Evolutionary conservation across 2,888 invertebrate genomes (phyloP), one percentile per base, ranked within the genome.

Genomic region (Ceraclea dissimilis): DNA sequence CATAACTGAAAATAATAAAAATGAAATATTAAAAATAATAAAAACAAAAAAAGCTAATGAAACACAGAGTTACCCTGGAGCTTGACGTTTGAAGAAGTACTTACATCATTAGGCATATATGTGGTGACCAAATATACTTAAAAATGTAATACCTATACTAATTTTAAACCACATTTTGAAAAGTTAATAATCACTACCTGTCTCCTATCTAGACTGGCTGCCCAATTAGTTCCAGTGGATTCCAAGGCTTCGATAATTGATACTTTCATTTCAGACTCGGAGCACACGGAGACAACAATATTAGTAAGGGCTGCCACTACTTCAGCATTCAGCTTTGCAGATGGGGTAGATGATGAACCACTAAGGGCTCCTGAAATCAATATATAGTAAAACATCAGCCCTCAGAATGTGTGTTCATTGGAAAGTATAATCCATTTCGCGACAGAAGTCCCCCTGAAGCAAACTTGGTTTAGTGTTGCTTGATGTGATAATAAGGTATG

Each of bases 181-280:
- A 13, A 13, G 8, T 44, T 6, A 44, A 44, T 44, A 44, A 44
- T 44, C 6, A 11, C 39, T 68, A 88, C 85, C 76, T 90, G 88
- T 65, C 86, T 75, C 67, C 85, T 83, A 69, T 90, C 88, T 59
- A 90, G 78, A 64, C 85, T 86, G 58, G 82, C 80, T 0, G 84
- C 80, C 90, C 90, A 90, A 49, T 80, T 72, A 22, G 73, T 68
- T 6, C 76, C 76, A 5, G 77, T 76, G 34, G 79, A 75, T 59
- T 84, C 83, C 26, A 87, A 70, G 0, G 82, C 77, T 54, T 80
- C 79, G 49, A 86, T 79, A 1, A 90, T 68, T 0, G 85, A 81
- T 0, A 82, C 77, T 51, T 80, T 76, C 11, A 88, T 73, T 62
- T 88, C 85, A 0, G 73, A 71, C 20, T 81, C 79, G 64, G 83